These are phyloP conservation scores for Diploscapter pachys DNA, from an alignment of 1,140 invertebrate genomes.

Conservation along the genomic window DNA sequence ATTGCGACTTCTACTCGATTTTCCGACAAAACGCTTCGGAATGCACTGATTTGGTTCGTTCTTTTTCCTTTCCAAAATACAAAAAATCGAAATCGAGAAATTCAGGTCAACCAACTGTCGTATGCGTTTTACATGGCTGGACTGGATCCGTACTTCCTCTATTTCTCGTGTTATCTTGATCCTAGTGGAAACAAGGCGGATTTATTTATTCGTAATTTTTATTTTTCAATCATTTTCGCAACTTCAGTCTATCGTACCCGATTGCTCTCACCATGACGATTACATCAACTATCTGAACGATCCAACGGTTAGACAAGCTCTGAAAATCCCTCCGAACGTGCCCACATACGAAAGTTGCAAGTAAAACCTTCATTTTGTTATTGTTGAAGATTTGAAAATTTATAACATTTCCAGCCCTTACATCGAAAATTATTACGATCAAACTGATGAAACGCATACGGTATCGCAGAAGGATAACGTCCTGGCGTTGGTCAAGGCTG, in stretches of 20 bases:
- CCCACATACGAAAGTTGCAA: constrained; percentile 31
- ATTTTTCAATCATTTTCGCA: neutral
- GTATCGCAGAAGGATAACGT: constrained; percentile 16
- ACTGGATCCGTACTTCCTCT: constrained; percentile 43
- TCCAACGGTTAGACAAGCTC: constrained; percentile 31
- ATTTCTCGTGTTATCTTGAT: constrained; percentile 40
- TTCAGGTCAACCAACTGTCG: constrained; percentile 14
- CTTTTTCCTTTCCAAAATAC: neutral
- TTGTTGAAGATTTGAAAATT: too few species aligned
- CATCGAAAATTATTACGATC: neutral
- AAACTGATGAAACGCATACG: neutral
- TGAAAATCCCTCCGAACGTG: constrained; percentile 31
- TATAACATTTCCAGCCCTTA: neutral
- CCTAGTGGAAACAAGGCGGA: neutral
- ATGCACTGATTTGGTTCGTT: constrained; percentile 10
- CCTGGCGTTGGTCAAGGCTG: neutral
- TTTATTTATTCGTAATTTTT: neutral
- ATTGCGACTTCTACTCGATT: constrained; percentile 18
- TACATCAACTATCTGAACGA: neutral
- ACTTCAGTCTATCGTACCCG: neutral
- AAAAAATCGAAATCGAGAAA: neutral
- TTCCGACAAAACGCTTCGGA: neutral
- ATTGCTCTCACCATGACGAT: too few species aligned
- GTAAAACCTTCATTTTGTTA: neutral
- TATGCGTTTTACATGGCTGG: constrained; percentile 35